phyloP scores from a whole-genome alignment of 2,888 invertebrate species.

The Trichopria drosophilae region DNA sequence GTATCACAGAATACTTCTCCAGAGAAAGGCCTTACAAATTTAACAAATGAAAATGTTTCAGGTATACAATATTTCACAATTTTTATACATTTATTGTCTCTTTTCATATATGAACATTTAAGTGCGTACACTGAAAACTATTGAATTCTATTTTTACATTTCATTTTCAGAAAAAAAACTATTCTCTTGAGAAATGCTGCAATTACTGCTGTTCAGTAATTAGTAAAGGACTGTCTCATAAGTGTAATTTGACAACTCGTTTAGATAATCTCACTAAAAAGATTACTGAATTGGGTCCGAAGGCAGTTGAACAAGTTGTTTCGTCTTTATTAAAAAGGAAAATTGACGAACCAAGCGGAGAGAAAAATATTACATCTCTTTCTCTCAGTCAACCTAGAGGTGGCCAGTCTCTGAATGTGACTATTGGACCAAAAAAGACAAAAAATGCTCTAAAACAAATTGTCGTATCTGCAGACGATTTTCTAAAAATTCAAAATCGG shows the following conservation, averaged over 20 bases:
- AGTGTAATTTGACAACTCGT: too few relatives aligned
- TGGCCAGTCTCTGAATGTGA: background rate
- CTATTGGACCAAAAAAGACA: background rate
- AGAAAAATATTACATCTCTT: slow-evolving; percentile 1
- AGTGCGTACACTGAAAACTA: too few relatives aligned
- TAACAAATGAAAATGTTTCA: slow-evolving; percentile 1
- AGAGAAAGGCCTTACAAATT: background rate
- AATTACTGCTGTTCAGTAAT: slow-evolving; percentile 3
- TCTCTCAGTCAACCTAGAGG: background rate
- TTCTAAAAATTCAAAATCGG: background rate
- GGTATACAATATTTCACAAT: background rate
- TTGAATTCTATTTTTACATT: too few relatives aligned
- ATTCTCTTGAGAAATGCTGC: background rate
- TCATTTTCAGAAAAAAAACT: slow-evolving; percentile 1
- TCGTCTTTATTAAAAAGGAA: slow-evolving; percentile 2
- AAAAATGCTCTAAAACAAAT: background rate
- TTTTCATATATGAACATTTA: too few relatives aligned
- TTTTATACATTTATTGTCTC: background rate
- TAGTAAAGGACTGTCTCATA: background rate
- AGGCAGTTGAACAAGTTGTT: background rate
- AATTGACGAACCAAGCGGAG: background rate
- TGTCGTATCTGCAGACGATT: slow-evolving; percentile 1
- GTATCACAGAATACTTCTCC: background rate
- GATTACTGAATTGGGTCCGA: background rate
- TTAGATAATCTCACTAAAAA: too few relatives aligned